phyloP scores from a whole-genome alignment of 2,888 invertebrate genomes.

The Acrobasis suavella region DNA sequence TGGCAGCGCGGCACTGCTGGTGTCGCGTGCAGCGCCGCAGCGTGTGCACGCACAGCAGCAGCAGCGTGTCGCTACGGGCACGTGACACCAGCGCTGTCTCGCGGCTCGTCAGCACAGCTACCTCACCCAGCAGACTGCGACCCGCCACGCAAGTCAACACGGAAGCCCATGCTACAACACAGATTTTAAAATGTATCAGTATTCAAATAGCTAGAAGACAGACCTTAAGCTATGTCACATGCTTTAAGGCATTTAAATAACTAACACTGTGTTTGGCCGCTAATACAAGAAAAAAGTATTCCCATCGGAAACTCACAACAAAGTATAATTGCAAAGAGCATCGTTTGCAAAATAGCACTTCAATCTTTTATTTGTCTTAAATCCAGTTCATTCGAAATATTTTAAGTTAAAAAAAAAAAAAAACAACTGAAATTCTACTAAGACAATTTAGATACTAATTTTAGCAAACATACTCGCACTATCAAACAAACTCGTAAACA shows the following conservation, averaged over 20 bases:
- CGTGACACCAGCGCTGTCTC: slow-evolving; percentile 47
- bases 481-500: not conserved
- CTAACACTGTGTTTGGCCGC: slow-evolving; percentile 30
- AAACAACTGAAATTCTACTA: no score
- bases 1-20: slow-evolving; percentile 83
- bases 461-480: no score
- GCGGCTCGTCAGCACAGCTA: slow-evolving; percentile 50
- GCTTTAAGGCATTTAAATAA: no score
- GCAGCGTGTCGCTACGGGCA: slow-evolving; percentile 39
- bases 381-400: no score
- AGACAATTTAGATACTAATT: no score
- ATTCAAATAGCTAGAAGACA: not conserved
- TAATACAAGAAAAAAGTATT: no score
- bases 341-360: no score
- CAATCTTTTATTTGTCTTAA: no score
- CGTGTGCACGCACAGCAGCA: slow-evolving; percentile 52
- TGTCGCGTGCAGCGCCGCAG: slow-evolving; percentile 77
- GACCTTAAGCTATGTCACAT: no score
- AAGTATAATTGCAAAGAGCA: no score
- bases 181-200: not conserved
- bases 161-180: slow-evolving; percentile 55
- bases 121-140: slow-evolving; percentile 51
- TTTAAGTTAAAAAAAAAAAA: no score
- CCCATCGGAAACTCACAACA: no score
- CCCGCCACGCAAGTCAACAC: slow-evolving; percentile 65